phyloP scores from a whole-genome alignment of 2,888 invertebrate genomes.

The Cheilosia soror region DNA sequence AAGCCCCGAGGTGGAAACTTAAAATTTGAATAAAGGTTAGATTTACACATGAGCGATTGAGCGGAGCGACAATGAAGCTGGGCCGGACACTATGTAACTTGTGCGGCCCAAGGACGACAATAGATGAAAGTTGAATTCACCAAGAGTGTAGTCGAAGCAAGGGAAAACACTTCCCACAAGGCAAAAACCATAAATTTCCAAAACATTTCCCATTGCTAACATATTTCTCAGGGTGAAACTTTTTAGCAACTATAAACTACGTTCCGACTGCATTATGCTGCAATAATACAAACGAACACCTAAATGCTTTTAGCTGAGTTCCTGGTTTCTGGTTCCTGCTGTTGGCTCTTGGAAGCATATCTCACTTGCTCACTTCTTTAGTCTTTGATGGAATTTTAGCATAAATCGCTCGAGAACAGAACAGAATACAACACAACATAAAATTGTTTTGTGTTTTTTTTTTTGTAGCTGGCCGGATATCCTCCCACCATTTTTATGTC shows the following conservation, averaged over 20 bases:
- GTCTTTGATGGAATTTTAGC: conserved; percentile 70
- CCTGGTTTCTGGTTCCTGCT: conserved; percentile 53
- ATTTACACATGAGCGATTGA: conserved; percentile 43
- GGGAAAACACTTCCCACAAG: conserved; percentile 53
- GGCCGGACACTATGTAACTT: conserved; percentile 13
- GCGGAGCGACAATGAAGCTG: conserved; percentile 26
- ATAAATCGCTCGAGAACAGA: conserved; percentile 66
- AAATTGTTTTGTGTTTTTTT: conserved; percentile 47
- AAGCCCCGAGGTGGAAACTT: conserved; percentile 25
- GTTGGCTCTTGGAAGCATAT: conserved; percentile 49
- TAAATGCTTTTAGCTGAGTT: conserved; percentile 74
- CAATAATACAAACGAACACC: conserved; percentile 71
- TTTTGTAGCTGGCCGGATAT: conserved; percentile 50
- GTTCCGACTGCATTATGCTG: conserved; percentile 67
- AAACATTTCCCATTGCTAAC: conserved; percentile 70
- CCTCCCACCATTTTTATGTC: conserved; percentile 45
- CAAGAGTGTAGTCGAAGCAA: not conserved
- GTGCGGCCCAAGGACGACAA: conserved; percentile 31
- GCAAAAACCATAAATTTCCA: conserved; percentile 68
- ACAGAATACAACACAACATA: conserved; percentile 43
- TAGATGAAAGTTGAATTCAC: conserved; percentile 25
- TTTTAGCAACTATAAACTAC: conserved; percentile 62
- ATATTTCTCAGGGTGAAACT: conserved; percentile 66
- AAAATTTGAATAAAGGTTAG: conserved; percentile 54
- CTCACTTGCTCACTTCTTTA: conserved; percentile 60